Evolutionary conservation across 2,797 vertebrate genomes (phyloP), one percentile per base, ranked within the genome.

Genomic region (Simalia tracyae): DNA sequence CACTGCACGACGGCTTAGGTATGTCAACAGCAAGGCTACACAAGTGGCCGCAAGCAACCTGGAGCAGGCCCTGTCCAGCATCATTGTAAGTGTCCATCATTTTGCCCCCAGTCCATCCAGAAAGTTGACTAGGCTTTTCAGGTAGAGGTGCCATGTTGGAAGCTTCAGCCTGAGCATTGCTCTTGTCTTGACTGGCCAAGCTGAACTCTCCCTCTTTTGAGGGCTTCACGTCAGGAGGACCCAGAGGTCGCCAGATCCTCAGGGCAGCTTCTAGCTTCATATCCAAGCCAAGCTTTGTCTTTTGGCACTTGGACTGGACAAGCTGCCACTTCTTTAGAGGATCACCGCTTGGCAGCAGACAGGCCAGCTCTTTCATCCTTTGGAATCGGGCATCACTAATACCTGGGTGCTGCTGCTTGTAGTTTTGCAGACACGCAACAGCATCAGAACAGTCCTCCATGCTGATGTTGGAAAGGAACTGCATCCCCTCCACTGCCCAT

Each of bases 291-390:
- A 97, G 97, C 95, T 97, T 98, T 72, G 98, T 98, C 95, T 99
- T 99, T 96, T 99, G 98, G 95, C 98, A 99, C 95, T 97, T 98
- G 11, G 98, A 98, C 98, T 98, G 98, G 0, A 98, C 98, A 0
- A 98, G 98, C 94, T 97, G 98, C 98, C 98, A 99, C 95, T 99
- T 98, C 84, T 98, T 98, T 91, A 99, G 97, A n/a, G 98, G 98
- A 9, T 95, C 97, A 50, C 98, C 98, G 0, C 97, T 99, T 28
- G 98, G 98, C 94, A 99, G 96, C 93, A 98, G 98, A 0, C 97
- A 97, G 0, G 99, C 98, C 94, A 97, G 97, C 57, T 96, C 98
- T 97, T 98, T 98, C 98, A 99, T 99, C 96, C 98, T 98, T 95
- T 98, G 98, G 94, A 99, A 99, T 0, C 96, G 97, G 5, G 94